These are phyloP conservation scores for Pantherophis alleghaniensis DNA, from an alignment of 2,797 vertebrate genomes.

Conservation along the genomic window DNA sequence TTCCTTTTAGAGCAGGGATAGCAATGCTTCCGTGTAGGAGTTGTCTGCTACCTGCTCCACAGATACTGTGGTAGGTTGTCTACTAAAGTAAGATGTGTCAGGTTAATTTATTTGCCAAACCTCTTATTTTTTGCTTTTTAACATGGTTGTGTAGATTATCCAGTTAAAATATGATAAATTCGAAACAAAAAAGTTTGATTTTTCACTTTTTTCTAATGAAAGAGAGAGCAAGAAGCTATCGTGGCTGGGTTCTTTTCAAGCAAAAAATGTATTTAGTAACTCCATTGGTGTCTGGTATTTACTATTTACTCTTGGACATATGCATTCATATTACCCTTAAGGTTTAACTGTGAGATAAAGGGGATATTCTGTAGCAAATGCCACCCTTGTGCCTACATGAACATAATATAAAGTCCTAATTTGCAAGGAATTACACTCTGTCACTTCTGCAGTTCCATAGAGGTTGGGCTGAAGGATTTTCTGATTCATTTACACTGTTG, in stretches of 20 bases:
- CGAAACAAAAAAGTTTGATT: not conserved
- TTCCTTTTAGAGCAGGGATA: not conserved
- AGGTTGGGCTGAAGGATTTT: not conserved
- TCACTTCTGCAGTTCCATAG: not conserved
- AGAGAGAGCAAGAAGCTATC: not conserved
- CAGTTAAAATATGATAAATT: not conserved
- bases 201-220: not conserved
- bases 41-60: not conserved
- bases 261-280: not conserved
- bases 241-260: not conserved
- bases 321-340: not conserved
- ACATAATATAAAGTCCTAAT: not conserved
- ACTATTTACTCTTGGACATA: not conserved
- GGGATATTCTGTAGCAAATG: not conserved
- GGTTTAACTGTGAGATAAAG: not conserved
- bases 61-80: not conserved
- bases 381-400: not conserved
- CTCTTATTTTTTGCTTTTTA: not conserved
- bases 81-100: not conserved
- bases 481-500: not conserved
- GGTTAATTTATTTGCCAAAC: not conserved
- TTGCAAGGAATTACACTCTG: not conserved
- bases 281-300: not conserved
- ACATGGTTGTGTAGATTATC: not conserved
- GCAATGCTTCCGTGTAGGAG: not conserved